Evolutionary conservation across 1,140 invertebrate species (phyloP), one percentile per base, ranked within the genome.

Genomic region (Conus betulinus): DNA sequence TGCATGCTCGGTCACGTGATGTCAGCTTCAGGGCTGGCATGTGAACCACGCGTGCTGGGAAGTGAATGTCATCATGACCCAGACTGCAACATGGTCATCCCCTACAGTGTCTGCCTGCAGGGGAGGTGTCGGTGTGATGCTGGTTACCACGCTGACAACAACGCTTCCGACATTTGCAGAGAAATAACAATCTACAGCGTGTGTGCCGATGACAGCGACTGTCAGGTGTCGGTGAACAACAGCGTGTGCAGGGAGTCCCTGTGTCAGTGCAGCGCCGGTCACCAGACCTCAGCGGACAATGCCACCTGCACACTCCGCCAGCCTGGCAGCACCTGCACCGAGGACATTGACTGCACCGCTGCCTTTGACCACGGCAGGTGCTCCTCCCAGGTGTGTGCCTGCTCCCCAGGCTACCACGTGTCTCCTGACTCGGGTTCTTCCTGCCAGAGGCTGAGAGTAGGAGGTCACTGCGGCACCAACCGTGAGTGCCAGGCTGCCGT

Each of bases 341-440:
- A 10, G 25, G 84, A 85, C 84, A 15, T 76, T 17, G 84, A 85
- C 60, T 85, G 84, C 63, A 52, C 27, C 15, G 25, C 85, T 1
- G 88, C 88, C 17, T 76, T 90, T 8, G 15, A 52, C n/a, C 60
- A 87, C 82, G 88, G 90, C 87, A 86, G 74, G n/a, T 91, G 90
- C 78, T 20, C 51, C 3, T 57, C 53, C 25, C 17, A 63, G n/a
- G 76, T 25, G 7, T 91, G 90, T 57, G 71, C 23, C 13, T 91
- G 90, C 78, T 63, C 84, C 60, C 53, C 83, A 27, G 90, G 90
- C 3, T 90, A 84, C 78, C 39, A 53, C 13, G 20, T 51, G 63
- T 79, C 25, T 39, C 57, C 3, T 57, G 87, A 74, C n/a, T 51
- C 52, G 5, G 25, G 78, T 27, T 7, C 15, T 53, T 81, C n/a